Evolutionary conservation across 2,888 invertebrate species (phyloP).

Genomic region (Drosophila eohydei): DNA sequence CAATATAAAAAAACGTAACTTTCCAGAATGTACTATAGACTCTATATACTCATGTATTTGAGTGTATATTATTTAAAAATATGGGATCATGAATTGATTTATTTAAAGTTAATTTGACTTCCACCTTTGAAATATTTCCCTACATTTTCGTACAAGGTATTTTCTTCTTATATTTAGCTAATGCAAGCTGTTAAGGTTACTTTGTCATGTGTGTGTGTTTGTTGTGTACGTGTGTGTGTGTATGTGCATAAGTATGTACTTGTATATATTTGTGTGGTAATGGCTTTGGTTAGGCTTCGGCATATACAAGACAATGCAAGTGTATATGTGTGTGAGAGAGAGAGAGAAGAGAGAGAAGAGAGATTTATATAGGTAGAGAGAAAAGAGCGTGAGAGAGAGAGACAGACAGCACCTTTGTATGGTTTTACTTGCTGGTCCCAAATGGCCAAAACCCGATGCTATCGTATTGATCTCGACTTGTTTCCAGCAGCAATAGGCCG

Average conservation of each 20-base stretch:
- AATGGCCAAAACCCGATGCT: conserved; percentile 97
- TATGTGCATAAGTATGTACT: conserved; percentile 8
- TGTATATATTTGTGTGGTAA: conserved; percentile 27
- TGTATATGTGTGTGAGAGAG: conserved; percentile 23
- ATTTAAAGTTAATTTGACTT: neutral
- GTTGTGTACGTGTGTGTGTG: conserved; percentile 6
- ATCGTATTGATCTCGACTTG: conserved; percentile 99
- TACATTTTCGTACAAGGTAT: neutral
- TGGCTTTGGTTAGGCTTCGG: conserved; percentile 41
- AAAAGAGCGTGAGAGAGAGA: conserved; percentile 20
- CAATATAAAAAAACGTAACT: neutral
- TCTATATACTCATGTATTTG: no score
- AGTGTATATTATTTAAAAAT: neutral
- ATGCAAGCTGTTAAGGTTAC: conserved; percentile 1
- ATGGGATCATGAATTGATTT: neutral
- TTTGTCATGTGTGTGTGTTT: conserved; percentile 15
- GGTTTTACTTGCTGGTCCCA: conserved; percentile 92
- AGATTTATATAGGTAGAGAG: conserved; percentile 10
- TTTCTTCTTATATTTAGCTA: neutral
- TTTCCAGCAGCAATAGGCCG: conserved; percentile 91
- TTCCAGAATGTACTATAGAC: neutral
- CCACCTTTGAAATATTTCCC: neutral
- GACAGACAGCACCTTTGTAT: conserved; percentile 91
- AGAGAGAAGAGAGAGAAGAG: conserved; percentile 1
- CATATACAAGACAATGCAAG: conserved; percentile 55